Conservation (phyloP, 2,113 vertebrate genomes). For the Xiphophorus hellerii region DNA sequence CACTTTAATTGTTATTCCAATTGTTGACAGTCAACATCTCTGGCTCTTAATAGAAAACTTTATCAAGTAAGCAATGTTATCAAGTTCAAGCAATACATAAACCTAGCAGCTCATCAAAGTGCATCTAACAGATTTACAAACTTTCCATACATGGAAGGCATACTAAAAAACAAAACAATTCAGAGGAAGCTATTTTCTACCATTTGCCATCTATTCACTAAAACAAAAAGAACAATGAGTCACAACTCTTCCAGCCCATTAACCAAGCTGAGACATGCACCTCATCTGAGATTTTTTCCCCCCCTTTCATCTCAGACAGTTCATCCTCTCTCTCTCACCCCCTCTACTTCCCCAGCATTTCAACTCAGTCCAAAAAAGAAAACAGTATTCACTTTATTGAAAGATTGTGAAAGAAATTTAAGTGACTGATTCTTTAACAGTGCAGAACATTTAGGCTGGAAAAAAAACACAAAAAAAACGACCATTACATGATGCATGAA, state of each 20-base stretch:
- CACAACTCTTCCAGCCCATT: conserved; percentile 21
- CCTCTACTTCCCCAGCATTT: not conserved
- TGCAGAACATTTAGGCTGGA: not conserved
- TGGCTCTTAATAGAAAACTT: too few relatives aligned
- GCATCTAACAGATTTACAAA: not conserved
- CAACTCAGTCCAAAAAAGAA: conserved; percentile 2
- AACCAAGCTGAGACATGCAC: conserved; percentile 44
- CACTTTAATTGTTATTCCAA: too few relatives aligned
- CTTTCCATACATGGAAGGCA: not conserved
- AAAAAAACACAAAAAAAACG: conserved; percentile 30
- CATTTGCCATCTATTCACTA: conserved; percentile 10
- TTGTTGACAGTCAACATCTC: too few relatives aligned
- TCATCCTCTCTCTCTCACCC: not conserved
- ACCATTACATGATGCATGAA: conserved; percentile 10
- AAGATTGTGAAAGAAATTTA: conserved; percentile 10
- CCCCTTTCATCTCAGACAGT: conserved; percentile 12
- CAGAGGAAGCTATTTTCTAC: not conserved
- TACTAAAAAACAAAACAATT: not conserved
- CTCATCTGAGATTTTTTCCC: conserved; percentile 23
- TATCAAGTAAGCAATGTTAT: too few relatives aligned
- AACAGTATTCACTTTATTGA: not conserved
- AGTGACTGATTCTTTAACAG: not conserved
- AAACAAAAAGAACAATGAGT: not conserved
- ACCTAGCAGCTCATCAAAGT: not conserved
- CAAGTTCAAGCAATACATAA: too few relatives aligned